Conservation (phyloP, 2,797 vertebrate genomes). For the Gymnocypris eckloni region DNA sequence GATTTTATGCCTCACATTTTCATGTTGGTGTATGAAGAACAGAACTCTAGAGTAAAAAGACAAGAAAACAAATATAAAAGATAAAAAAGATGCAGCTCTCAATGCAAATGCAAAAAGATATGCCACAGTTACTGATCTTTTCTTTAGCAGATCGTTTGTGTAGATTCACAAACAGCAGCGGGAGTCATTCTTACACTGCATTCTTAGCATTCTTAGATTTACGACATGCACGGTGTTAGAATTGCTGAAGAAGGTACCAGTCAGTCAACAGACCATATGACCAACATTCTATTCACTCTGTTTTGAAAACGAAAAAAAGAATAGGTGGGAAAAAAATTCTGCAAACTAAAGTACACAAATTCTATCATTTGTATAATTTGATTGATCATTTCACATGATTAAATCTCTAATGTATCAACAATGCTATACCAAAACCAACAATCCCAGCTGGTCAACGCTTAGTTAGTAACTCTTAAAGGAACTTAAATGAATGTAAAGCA, state of each 20-base stretch:
- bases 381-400: not conserved
- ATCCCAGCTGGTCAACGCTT: not conserved
- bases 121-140: not conserved
- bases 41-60: not conserved
- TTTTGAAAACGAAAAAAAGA: not conserved
- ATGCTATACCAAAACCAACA: not conserved
- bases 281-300: not conserved
- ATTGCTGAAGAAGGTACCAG: not conserved
- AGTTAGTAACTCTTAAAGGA: not conserved
- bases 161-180: not conserved
- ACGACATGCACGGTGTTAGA: not conserved
- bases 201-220: constrained; percentile 21
- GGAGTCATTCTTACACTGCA: constrained; percentile 2
- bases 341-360: not conserved
- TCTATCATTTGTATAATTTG: not conserved
- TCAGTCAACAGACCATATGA: not conserved
- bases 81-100: not conserved
- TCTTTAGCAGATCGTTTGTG: not conserved
- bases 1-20: not conserved
- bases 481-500: not conserved
- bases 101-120: not conserved
- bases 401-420: not conserved
- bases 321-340: not conserved
- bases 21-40: not conserved
- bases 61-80: not conserved